Base-by-base conservation (phyloP, 2,113 vertebrate genomes). In the Sylvia atricapilla region DNA sequence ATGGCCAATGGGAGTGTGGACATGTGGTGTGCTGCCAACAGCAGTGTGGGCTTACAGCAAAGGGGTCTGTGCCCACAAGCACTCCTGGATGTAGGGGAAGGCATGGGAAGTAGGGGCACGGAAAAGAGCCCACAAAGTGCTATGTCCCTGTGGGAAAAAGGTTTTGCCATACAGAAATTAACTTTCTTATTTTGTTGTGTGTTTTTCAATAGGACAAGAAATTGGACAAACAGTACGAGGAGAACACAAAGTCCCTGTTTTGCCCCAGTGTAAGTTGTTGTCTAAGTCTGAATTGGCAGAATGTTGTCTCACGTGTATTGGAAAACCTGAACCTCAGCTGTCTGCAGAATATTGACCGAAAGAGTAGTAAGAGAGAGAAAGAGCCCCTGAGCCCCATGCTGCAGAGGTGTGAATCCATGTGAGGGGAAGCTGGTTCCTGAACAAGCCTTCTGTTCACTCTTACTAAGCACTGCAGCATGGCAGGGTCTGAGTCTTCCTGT, bases 161-260 rank as follows among this genome's bases (percentile, higher is more conserved):
- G 9, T 64, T 30, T 73, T 70, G 37, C 13, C 21, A 9, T 1
- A 58, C 68, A 39, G 47, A 69, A 64, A 44, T 66, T 49, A 22
- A 76, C 22, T 58, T 64, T 19, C 15, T 81, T 37, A 10, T 15
- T 78, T 55, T 80, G 15, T 53, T 35, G 20, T 46, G 44, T 35
- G 21, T 69, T 81, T 91, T 43, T 77, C 66, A 97, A 56, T 62
- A 99, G 99, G 99, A 99, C 97, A 99, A 99, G 98, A 99, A 98
- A 58, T 89, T 99, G 91, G 99, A 99, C 95, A 98, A 98, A 94
- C 98, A 99, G 94, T 99, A 99, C 0, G 99, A 99, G 94, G 98
- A 99, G 96, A 98, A 97, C 95, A 98, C 98, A 3, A 99, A 99
- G 91, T 97, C 98, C 39, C 97, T 99, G 27, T 99, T 98, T 78